Evolutionary conservation across 1,140 invertebrate genomes (phyloP), one percentile per base, ranked within the genome.

Genomic region (Chionoecetes opilio): DNA sequence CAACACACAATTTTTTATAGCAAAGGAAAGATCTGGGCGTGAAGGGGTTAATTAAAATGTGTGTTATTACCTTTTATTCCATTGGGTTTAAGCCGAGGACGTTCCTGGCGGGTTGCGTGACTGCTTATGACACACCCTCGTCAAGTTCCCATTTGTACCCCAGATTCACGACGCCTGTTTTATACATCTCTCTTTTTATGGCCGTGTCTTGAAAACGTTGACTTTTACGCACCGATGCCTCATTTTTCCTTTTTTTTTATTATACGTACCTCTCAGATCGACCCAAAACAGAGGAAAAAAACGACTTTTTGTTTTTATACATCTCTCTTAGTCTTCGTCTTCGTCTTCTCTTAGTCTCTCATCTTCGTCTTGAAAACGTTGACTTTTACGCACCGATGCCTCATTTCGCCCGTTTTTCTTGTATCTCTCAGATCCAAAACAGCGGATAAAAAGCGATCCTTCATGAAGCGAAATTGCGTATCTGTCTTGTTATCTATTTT

Each of bases 171-270:
- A 53, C 11, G 2, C n/a, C n/a, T n/a, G n/a, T n/a, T n/a, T n/a
- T n/a, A n/a, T n/a, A n/a, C n/a, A n/a, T n/a, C n/a, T n/a, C n/a
- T n/a, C n/a, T n/a, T n/a, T n/a, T n/a, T n/a, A n/a, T n/a, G n/a
- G n/a, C n/a, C n/a, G n/a, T n/a, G 63, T 75, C 63, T 11, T 75
- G n/a, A 75, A 75, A 75, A 75, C n/a, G n/a, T 75, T 75, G 63
- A n/a, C 63, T 75, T 75, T n/a, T 75, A 26, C 63, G 63, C 63
- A 75, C n/a, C 63, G 63, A 75, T 75, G 63, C 63, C 21, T 75
- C 63, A n/a, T 14, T 5, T 75, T 75, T 75, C 8, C 63, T 8
- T 26, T 75, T n/a, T 75, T 75, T n/a, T 26, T 75, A n/a, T n/a
- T n/a, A n/a, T n/a, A n/a, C 21, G 6, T 5, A 0, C n/a, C n/a